A percentile compares a stretch with the other conserved stretches of the same genome.
Conservation (phyloP, 2,888 invertebrate genomes). For the Conistra vaccinii region DNA sequence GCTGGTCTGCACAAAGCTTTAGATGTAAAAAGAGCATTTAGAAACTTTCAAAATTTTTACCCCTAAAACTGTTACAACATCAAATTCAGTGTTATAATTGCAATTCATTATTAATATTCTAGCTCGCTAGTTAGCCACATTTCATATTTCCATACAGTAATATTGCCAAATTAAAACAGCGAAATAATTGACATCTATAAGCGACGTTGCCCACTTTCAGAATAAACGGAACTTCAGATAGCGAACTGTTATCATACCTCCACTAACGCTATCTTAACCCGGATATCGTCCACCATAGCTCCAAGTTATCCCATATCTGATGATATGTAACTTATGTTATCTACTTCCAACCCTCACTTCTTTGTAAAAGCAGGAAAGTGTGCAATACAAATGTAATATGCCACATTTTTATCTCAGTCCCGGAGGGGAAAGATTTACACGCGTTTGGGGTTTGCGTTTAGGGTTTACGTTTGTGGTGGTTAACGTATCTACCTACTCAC, state of each 20-base stretch:
- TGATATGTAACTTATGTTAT: slow-evolving; percentile 43
- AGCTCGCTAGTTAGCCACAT: too few species aligned
- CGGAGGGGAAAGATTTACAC: slow-evolving; percentile 50
- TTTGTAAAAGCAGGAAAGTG: slow-evolving; percentile 38
- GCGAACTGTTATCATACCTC: slow-evolving; percentile 11
- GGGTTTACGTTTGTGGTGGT: slow-evolving; percentile 15
- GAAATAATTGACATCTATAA: too few species aligned
- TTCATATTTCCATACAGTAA: too few species aligned
- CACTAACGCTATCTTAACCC: slow-evolving; percentile 22
- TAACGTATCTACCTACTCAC: slow-evolving; percentile 4
- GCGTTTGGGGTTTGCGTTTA: slow-evolving; percentile 40
- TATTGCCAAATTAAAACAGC: too few species aligned
- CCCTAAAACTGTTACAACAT: too few species aligned
- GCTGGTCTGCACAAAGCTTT: too few species aligned
- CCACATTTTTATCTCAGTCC: slow-evolving; percentile 41
- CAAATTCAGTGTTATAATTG: too few species aligned
- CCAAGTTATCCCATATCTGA: slow-evolving; percentile 33
- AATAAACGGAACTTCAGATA: not conserved
- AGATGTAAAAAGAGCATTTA: too few species aligned
- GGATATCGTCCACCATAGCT: slow-evolving; percentile 21
- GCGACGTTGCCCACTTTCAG: too few species aligned
- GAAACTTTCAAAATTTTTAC: too few species aligned
- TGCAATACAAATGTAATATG: slow-evolving; percentile 52
- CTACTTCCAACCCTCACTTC: slow-evolving; percentile 23
- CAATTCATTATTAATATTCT: too few species aligned